A percentile compares a stretch with the other conserved stretches of the same genome.
These are phyloP conservation scores for Baryphthengus martii DNA, from an alignment of 2,113 vertebrate genomes.

Conservation along the genomic window DNA sequence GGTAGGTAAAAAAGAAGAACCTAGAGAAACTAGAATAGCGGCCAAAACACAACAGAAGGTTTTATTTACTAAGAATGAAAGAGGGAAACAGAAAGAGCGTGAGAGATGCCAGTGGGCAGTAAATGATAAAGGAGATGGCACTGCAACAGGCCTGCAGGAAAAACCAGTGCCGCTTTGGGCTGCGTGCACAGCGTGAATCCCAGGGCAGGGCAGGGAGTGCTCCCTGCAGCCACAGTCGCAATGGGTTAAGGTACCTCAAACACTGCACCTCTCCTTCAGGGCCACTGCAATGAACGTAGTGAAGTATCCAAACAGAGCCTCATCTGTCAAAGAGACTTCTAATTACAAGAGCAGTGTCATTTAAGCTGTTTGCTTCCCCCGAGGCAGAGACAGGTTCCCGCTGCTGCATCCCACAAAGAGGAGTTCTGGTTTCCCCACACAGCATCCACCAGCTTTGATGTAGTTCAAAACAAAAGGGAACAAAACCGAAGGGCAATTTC, in stretches of 20 bases:
- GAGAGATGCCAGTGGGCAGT: background rate
- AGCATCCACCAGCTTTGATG: background rate
- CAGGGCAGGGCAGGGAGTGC: background rate
- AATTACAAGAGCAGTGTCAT: background rate
- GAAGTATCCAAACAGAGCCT: background rate
- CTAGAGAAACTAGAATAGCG: background rate
- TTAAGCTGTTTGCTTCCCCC: background rate
- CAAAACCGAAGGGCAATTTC: background rate
- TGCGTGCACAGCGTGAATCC: background rate
- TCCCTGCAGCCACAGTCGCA: background rate
- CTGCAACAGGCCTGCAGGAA: background rate
- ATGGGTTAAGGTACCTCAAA: background rate
- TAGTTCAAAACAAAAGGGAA: background rate
- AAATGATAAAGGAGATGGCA: background rate
- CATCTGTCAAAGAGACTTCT: background rate
- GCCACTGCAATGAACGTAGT: background rate
- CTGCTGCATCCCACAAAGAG: background rate
- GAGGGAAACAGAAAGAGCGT: background rate
- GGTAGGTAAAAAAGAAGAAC: background rate
- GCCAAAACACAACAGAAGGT: background rate
- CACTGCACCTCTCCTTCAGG: background rate
- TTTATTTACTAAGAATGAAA: background rate
- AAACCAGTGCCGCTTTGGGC: background rate
- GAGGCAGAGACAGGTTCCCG: background rate
- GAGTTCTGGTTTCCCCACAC: conserved; percentile 29